phyloP scores from a whole-genome alignment of 2,797 vertebrate species.

The Eidolon dupreanum region DNA sequence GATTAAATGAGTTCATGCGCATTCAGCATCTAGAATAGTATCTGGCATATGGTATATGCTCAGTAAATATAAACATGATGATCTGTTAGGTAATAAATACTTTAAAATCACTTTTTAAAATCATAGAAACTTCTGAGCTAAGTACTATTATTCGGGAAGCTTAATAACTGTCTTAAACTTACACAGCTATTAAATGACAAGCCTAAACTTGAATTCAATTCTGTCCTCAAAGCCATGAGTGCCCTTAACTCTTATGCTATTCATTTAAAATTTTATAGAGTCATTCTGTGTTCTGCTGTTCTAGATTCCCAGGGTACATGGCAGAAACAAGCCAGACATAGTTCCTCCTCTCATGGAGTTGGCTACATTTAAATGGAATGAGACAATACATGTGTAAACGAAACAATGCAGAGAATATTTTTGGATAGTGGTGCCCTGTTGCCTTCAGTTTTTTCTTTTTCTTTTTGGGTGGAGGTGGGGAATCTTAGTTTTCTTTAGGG shows the following conservation, averaged over 20 bases:
- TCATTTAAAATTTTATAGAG: background rate
- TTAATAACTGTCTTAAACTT: slow-evolving; percentile 23
- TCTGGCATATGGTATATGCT: background rate
- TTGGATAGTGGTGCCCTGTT: background rate
- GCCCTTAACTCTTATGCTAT: background rate
- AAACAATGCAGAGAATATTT: background rate
- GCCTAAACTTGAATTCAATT: background rate
- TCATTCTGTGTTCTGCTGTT: background rate
- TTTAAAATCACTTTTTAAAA: background rate
- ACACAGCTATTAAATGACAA: slow-evolving; percentile 1
- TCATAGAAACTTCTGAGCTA: background rate
- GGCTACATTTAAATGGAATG: background rate
- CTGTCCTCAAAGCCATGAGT: background rate
- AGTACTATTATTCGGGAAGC: background rate
- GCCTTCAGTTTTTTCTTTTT: slow-evolving; percentile 1
- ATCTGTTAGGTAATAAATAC: background rate
- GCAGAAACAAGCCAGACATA: background rate
- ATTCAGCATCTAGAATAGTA: background rate
- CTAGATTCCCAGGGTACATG: background rate
- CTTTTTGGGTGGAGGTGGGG: background rate
- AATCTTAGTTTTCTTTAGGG: background rate
- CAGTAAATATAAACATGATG: background rate
- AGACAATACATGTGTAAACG: background rate
- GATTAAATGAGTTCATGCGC: slow-evolving; percentile 21
- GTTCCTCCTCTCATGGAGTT: background rate